Evolutionary conservation across 2,113 vertebrate species (phyloP).

Genomic region (Tachysurus fulvidraco): DNA sequence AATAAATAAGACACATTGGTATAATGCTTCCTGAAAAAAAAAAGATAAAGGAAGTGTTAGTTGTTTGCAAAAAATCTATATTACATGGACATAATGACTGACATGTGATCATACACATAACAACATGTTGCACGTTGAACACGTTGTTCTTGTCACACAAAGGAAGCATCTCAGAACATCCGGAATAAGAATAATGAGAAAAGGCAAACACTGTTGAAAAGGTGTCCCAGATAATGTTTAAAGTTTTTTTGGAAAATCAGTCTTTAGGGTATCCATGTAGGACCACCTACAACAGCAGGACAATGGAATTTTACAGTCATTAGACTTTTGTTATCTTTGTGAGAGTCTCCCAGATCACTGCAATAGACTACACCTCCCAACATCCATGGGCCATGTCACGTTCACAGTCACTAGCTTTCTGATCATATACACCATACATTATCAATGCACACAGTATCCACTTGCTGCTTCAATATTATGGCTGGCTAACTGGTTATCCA

Average conservation of each 20-base stretch:
- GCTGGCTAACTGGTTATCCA: background rate
- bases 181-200: background rate
- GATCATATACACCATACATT: too few relatives aligned
- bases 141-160: background rate
- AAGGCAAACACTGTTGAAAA: background rate
- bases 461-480: background rate
- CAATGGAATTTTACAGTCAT: background rate
- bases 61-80: background rate
- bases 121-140: background rate
- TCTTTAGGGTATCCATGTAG: background rate
- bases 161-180: background rate
- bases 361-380: too few relatives aligned
- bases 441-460: background rate
- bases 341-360: too few relatives aligned
- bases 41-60: background rate
- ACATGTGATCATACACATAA: background rate
- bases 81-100: background rate
- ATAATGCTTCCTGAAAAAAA: background rate
- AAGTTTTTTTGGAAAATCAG: background rate
- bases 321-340: background rate
- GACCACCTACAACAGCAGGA: background rate
- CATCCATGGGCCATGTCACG: too few relatives aligned
- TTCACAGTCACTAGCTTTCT: too few relatives aligned
- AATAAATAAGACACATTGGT: constrained; percentile 46
- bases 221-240: background rate